These are phyloP conservation scores for Zaprionus inermis DNA, from an alignment of 1,140 invertebrate species.

Conservation along the genomic window DNA sequence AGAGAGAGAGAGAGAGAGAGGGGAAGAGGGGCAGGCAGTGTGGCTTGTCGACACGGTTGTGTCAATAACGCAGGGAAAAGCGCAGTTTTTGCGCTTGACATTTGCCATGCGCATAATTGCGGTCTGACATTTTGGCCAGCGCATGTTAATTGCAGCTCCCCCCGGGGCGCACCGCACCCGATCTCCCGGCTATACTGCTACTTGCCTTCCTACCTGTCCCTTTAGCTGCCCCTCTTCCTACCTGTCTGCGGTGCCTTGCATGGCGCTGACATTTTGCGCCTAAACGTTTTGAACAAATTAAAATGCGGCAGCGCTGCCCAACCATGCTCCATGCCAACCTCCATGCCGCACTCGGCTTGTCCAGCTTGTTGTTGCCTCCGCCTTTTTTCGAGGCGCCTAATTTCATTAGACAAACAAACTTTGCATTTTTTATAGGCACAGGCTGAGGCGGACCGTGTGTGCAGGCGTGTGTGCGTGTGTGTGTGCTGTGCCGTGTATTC, in stretches of 20 bases:
- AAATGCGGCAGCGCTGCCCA: slow-evolving; percentile 37
- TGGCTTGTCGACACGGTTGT: slow-evolving; percentile 58
- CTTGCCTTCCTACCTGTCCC: too few species aligned
- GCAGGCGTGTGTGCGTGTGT: slow-evolving; percentile 19
- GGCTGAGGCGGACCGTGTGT: slow-evolving; percentile 4
- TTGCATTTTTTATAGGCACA: slow-evolving; percentile 24
- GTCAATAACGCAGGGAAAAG: slow-evolving; percentile 57
- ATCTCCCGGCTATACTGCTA: not conserved
- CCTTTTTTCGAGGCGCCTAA: slow-evolving; percentile 31
- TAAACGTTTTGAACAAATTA: slow-evolving; percentile 54
- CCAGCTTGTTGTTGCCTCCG: not conserved
- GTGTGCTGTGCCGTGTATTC: slow-evolving; percentile 20
- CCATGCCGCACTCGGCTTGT: not conserved
- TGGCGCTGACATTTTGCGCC: slow-evolving; percentile 41
- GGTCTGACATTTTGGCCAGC: slow-evolving; percentile 34
- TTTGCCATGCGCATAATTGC: slow-evolving; percentile 67
- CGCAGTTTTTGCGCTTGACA: slow-evolving; percentile 48
- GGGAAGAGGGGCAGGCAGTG: not conserved
- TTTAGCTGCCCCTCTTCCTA: not conserved
- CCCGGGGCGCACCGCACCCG: not conserved
- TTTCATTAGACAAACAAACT: slow-evolving; percentile 53
- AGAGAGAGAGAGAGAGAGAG: not conserved
- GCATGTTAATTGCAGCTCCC: slow-evolving; percentile 49
- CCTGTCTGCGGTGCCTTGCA: not conserved
- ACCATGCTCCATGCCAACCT: too few species aligned